Evolutionary conservation across 2,888 invertebrate species (phyloP).

Genomic region (Mylabris sibirica): DNA sequence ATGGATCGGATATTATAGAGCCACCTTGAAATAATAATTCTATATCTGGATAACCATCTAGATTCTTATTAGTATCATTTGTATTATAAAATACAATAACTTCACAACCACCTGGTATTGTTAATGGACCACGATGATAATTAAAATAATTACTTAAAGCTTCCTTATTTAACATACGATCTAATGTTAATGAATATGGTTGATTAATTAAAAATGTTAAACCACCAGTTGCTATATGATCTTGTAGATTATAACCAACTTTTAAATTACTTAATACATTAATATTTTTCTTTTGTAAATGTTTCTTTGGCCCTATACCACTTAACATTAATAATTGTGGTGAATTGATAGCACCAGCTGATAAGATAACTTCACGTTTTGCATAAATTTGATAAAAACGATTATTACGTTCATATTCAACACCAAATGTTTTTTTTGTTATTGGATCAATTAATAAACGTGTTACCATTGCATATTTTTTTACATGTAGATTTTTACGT

Average conservation of each 20-base stretch:
- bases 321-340: slow-evolving; percentile 89
- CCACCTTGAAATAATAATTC: slow-evolving; percentile 72
- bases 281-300: slow-evolving; percentile 49
- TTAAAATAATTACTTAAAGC: slow-evolving; percentile 54
- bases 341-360: slow-evolving; percentile 85
- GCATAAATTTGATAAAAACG: slow-evolving; percentile 64
- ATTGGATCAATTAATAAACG: slow-evolving; percentile 68
- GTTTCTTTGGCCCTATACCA: slow-evolving; percentile 21
- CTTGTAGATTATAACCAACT: slow-evolving; percentile 65
- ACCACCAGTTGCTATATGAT: slow-evolving; percentile 70
- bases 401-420: slow-evolving; percentile 67
- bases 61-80: slow-evolving; percentile 63
- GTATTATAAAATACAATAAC: slow-evolving; percentile 73
- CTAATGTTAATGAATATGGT: slow-evolving; percentile 58
- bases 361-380: slow-evolving; percentile 81
- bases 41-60: slow-evolving; percentile 71
- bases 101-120: slow-evolving; percentile 72
- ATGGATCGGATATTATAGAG: slow-evolving; percentile 67
- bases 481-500: slow-evolving; percentile 69
- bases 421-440: slow-evolving; percentile 68
- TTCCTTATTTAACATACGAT: slow-evolving; percentile 49
- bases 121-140: slow-evolving; percentile 61
- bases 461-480: slow-evolving; percentile 63
- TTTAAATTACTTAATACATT: slow-evolving; percentile 63
- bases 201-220: slow-evolving; percentile 71